These are phyloP conservation scores for Falco rusticolus DNA, from an alignment of 2,797 vertebrate genomes.

Conservation along the genomic window DNA sequence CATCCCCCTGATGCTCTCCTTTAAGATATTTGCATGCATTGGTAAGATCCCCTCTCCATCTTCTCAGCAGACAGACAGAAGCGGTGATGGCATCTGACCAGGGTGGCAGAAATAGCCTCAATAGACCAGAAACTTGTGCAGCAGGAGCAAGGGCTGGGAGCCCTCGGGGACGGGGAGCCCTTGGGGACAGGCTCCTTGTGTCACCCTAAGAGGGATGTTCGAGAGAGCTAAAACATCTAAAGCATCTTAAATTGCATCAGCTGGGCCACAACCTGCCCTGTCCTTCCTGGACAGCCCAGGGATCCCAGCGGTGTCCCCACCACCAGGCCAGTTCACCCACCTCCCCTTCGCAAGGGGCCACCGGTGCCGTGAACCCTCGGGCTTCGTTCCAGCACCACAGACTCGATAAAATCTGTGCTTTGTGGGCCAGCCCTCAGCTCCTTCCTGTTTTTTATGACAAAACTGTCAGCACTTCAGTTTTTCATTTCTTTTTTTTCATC, in stretches of 20 bases:
- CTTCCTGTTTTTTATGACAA: background rate
- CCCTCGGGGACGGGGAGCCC: background rate
- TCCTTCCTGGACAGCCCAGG: background rate
- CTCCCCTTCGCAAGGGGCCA: background rate
- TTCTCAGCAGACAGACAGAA: background rate
- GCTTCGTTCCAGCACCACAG: background rate
- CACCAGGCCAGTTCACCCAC: rapidly evolving
- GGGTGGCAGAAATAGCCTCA: background rate
- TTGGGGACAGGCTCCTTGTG: rapidly evolving
- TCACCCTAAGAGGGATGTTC: background rate
- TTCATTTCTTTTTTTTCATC: background rate
- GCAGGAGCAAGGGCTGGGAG: background rate
- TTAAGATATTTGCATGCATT: too few relatives aligned
- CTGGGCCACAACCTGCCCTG: background rate
- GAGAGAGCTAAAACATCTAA: background rate
- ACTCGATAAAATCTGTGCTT: background rate
- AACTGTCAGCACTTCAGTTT: rapidly evolving
- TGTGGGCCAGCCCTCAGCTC: background rate
- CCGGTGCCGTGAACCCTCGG: background rate
- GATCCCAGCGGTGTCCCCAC: rapidly evolving
- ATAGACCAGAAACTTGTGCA: rapidly evolving
- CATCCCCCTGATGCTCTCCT: too few relatives aligned
- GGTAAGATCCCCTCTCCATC: too few relatives aligned
- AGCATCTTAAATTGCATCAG: rapidly evolving
- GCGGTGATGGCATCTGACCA: rapidly evolving